Evolutionary conservation across 2,113 vertebrate genomes (phyloP), one percentile per base, ranked within the genome.

Genomic region (Ceuthmochares aereus): DNA sequence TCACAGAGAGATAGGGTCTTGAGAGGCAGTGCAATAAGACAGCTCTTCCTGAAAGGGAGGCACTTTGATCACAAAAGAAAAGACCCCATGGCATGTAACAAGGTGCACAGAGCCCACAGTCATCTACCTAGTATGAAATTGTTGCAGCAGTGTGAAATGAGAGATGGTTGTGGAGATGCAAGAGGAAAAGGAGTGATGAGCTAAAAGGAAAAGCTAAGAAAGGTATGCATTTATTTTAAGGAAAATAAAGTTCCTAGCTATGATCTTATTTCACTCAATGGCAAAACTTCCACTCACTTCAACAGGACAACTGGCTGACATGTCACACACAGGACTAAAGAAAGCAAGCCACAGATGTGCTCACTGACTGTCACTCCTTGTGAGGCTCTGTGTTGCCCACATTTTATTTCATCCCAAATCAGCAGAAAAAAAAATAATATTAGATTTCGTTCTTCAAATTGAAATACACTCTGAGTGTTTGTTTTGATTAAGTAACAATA

Each of bases 281-380:
- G 62, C 42, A 87, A 40, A 87, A 58, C 32, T 82, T 76, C 49
- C 17, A 47, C 22, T 25, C 9, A 51, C 40, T 84, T 82, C 36
- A 70, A 18, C 10, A 55, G 36, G 59, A 49, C 10, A 72, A 51
- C 21, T 10, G 37, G 26, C 30, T 14, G 18, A 59, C 17, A 62
- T 69, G 73, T 25, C 64, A 58, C 1, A 1, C 1, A 0, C 1
- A 0, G 12, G 40, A 25, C 55, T n/a, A 12, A 30, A 27, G 32
- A 58, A 74, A 59, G 55, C 0, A 0, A 20, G 51, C 12, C 29
- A 17, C 13, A 2, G 0, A 4, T 12, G 51, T 45, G 32, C 25
- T 40, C 40, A 9, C 40, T 40, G 40, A 40, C 40, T 40, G 47
- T 47, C 47, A 32, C 13, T 17, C n/a, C 14, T 34, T 15, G 16